phyloP scores from a whole-genome alignment of 2,797 vertebrate species.

The Capromys pilorides region DNA sequence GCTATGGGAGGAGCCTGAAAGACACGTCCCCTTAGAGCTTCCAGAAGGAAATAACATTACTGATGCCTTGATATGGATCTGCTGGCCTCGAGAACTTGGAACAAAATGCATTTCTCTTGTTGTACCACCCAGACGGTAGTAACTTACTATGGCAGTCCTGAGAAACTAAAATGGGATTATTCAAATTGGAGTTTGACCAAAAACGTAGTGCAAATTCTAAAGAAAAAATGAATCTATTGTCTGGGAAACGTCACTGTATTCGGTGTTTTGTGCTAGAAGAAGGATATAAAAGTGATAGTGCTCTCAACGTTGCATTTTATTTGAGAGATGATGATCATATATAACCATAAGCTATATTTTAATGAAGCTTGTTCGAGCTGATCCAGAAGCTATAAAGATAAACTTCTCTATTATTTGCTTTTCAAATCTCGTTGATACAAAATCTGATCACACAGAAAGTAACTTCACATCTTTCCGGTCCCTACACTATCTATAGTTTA shows the following conservation, averaged over 20 bases:
- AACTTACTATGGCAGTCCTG: background rate
- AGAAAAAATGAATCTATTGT: conserved; percentile 10
- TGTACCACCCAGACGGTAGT: background rate
- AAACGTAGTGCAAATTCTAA: conserved; percentile 9
- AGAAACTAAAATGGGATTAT: background rate
- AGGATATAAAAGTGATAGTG: background rate
- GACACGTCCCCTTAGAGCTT: background rate
- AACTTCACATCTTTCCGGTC: conserved; percentile 8
- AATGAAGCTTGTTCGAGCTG: background rate
- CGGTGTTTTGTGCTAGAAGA: conserved; percentile 37
- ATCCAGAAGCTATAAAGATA: conserved; percentile 44
- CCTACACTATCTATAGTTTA: conserved; percentile 12
- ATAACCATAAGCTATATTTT: conserved; percentile 20
- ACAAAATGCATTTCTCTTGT: background rate
- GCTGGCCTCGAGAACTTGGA: background rate
- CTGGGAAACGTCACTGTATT: background rate
- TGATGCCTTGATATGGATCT: background rate
- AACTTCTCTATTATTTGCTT: conserved; percentile 54
- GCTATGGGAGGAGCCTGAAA: background rate
- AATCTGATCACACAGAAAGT: conserved; percentile 39
- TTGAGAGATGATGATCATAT: conserved; percentile 27
- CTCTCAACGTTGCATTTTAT: background rate
- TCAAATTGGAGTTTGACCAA: background rate
- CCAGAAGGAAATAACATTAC: background rate
- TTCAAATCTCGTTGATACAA: conserved; percentile 54